phyloP scores from a whole-genome alignment of 2,888 invertebrate species.

The Caradrina clavipalpis region DNA sequence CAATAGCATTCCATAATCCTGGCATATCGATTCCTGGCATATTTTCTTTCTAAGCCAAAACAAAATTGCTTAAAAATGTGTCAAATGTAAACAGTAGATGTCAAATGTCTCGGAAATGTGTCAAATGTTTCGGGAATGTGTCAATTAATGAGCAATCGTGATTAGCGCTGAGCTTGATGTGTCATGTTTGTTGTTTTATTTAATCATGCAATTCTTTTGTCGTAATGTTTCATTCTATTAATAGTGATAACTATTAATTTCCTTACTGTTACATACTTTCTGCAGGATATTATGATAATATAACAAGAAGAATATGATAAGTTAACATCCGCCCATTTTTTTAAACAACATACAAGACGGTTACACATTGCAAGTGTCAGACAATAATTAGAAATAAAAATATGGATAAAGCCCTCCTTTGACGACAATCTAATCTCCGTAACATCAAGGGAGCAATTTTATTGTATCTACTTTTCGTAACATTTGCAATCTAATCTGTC shows the following conservation, averaged over 20 bases:
- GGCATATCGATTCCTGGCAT: too few relatives aligned
- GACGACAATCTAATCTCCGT: neutral
- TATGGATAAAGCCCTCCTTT: neutral
- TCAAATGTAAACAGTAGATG: conserved; percentile 11
- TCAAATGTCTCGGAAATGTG: conserved; percentile 29
- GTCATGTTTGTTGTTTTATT: conserved; percentile 38
- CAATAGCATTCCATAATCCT: too few relatives aligned
- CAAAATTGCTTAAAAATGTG: conserved; percentile 21
- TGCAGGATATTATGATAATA: conserved; percentile 22
- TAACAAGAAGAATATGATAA: neutral
- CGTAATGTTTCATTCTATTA: conserved; percentile 20
- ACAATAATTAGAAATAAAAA: too few relatives aligned
- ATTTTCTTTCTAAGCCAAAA: conserved; percentile 4
- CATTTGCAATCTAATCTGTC: neutral
- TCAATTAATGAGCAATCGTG: conserved; percentile 37
- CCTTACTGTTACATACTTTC: neutral
- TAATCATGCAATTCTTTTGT: conserved; percentile 24
- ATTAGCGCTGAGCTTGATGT: conserved; percentile 25
- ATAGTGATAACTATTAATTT: conserved; percentile 14
- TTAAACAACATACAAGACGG: too few relatives aligned
- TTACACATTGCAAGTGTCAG: too few relatives aligned
- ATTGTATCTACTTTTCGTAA: too few relatives aligned
- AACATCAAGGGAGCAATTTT: neutral
- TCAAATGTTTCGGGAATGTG: conserved; percentile 35
- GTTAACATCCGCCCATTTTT: too few relatives aligned